These are phyloP conservation scores for Heliconius charithonia DNA, from an alignment of 2,888 invertebrate genomes.

Conservation along the genomic window DNA sequence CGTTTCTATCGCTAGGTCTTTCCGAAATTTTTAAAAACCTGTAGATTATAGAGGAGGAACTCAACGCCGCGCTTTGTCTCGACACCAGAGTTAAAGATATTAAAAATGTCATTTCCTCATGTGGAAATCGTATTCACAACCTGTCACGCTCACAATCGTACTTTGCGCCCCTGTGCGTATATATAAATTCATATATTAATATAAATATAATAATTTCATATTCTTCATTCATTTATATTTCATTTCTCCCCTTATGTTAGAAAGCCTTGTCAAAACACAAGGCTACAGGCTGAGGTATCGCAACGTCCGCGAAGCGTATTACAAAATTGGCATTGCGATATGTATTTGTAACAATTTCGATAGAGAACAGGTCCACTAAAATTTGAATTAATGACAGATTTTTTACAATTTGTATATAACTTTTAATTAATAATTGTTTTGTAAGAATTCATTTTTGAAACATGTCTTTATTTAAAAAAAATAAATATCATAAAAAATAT, in stretches of 20 bases:
- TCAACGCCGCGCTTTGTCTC: no score
- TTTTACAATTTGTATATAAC: not conserved
- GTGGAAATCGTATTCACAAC: no score
- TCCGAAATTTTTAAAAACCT: not conserved
- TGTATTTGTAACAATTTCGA: constrained; percentile 22
- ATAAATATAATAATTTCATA: not conserved
- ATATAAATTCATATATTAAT: no score
- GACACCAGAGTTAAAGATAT: no score
- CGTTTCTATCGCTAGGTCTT: not conserved
- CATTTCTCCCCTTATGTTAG: constrained; percentile 14
- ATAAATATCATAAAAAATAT: no score
- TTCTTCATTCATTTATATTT: no score
- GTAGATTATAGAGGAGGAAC: no score
- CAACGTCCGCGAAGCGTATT: constrained; percentile 40
- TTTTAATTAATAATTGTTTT: not conserved
- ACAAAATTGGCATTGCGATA: constrained; percentile 37
- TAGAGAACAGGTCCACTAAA: constrained; percentile 1
- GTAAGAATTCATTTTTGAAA: no score
- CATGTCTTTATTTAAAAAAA: no score
- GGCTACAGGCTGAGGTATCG: constrained; percentile 31
- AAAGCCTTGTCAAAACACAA: constrained; percentile 37
- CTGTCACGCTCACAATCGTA: no score
- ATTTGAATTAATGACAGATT: not conserved
- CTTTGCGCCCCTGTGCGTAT: no score
- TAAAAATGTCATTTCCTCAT: no score